Percentiles rank a stretch among this genome's conserved stretches.
These are phyloP conservation scores for Calliphora vicina DNA, from an alignment of 1,140 invertebrate genomes.

Conservation along the genomic window DNA sequence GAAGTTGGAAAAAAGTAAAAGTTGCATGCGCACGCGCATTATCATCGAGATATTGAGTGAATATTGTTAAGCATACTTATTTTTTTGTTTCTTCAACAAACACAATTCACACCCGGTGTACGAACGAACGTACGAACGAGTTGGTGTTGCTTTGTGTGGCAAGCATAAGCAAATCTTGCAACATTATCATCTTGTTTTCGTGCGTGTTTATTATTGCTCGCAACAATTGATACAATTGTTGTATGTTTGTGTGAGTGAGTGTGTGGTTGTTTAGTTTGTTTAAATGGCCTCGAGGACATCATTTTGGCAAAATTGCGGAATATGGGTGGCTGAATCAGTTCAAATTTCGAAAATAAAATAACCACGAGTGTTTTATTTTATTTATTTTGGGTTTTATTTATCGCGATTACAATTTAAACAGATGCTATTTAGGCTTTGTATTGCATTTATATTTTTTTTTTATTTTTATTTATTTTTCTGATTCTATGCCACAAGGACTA, in stretches of 20 bases:
- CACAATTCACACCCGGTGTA: constrained; percentile 55
- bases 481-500: background rate
- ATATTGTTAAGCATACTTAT: background rate
- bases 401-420: constrained; percentile 33
- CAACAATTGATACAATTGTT: constrained; percentile 27
- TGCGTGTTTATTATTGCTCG: constrained; percentile 31
- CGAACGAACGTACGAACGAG: background rate
- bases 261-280: constrained; percentile 42
- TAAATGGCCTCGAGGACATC: constrained; percentile 49
- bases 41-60: constrained; percentile 5
- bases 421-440: background rate
- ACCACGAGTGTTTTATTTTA: background rate
- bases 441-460: no score
- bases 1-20: constrained; percentile 25
- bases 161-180: constrained; percentile 16
- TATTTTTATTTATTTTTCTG: background rate
- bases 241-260: background rate
- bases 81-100: constrained; percentile 40
- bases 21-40: constrained; percentile 44
- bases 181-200: constrained; percentile 28
- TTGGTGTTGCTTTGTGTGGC: background rate
- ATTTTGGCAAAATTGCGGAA: constrained; percentile 53
- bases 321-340: constrained; percentile 53
- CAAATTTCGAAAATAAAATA: background rate
- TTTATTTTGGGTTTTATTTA: constrained; percentile 12